Conservation (phyloP, 2,888 invertebrate genomes). For the Sialis fuliginosa region DNA sequence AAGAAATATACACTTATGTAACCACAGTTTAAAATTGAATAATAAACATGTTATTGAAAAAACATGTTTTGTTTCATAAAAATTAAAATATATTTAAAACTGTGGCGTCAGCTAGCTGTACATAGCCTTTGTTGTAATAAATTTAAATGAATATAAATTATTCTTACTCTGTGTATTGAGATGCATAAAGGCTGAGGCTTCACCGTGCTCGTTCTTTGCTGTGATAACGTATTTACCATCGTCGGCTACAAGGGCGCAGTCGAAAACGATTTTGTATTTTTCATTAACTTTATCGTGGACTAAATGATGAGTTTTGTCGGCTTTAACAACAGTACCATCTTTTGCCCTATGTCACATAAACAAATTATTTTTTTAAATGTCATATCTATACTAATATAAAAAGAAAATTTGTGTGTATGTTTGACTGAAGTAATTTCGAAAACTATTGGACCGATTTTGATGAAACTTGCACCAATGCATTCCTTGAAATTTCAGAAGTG, state of each 20-base stretch:
- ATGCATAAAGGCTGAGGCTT: conserved; percentile 45
- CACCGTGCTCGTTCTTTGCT: conserved; percentile 63
- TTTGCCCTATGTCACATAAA: conserved; percentile 30
- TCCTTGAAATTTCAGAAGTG: too few species aligned
- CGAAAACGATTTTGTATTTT: conserved; percentile 52
- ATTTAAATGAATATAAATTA: background rate
- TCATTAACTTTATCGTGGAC: conserved; percentile 44
- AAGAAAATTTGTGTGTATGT: too few species aligned
- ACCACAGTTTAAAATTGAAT: too few species aligned
- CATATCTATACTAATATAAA: background rate
- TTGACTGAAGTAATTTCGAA: too few species aligned
- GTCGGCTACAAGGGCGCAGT: conserved; percentile 50
- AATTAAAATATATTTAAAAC: too few species aligned
- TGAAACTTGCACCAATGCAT: too few species aligned
- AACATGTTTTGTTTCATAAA: too few species aligned
- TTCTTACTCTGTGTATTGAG: conserved; percentile 56
- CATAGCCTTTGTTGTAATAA: too few species aligned
- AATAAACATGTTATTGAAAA: too few species aligned
- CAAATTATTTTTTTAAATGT: background rate
- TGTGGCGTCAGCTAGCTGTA: too few species aligned
- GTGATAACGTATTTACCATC: conserved; percentile 61
- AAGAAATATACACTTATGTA: too few species aligned
- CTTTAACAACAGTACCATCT: conserved; percentile 41
- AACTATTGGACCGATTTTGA: too few species aligned
- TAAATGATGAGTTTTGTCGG: conserved; percentile 28